Percentiles rank a stretch among this genome's conserved stretches.
phyloP scores from a whole-genome alignment of 1,140 invertebrate species.

The Pteromalus puparum region DNA sequence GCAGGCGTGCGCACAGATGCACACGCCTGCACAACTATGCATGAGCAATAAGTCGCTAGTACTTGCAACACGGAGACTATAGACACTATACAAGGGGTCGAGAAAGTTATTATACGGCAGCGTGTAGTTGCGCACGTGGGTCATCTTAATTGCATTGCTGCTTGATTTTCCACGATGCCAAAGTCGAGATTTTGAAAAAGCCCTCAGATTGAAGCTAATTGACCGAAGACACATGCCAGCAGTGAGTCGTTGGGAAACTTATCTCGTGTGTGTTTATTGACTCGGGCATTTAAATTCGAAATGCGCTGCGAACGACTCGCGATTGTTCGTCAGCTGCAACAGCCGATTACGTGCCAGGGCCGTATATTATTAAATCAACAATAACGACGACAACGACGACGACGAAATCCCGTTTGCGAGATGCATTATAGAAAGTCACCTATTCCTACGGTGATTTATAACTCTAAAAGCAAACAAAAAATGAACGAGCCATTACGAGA shows the following conservation, averaged over 20 bases:
- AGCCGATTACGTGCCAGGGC: neutral
- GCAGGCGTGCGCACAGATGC: neutral
- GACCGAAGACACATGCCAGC: neutral
- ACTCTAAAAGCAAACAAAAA: no score
- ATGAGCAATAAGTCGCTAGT: neutral
- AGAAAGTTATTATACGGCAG: neutral
- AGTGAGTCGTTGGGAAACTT: neutral
- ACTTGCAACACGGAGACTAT: neutral
- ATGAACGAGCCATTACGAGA: no score
- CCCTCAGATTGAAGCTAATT: neutral
- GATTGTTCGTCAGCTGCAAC: neutral
- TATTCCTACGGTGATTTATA: no score
- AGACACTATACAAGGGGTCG: neutral
- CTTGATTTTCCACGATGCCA: no score
- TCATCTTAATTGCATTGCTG: neutral
- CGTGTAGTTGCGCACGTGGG: no score
- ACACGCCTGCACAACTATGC: neutral
- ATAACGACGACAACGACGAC: neutral
- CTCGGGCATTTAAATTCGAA: no score
- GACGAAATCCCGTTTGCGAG: neutral
- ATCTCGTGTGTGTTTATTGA: neutral
- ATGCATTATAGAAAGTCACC: no score
- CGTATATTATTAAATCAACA: conserved; percentile 5
- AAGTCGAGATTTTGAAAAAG: neutral
- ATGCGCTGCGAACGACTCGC: no score